phyloP scores from a whole-genome alignment of 2,888 invertebrate species.

The Amblyjoppa proteus region DNA sequence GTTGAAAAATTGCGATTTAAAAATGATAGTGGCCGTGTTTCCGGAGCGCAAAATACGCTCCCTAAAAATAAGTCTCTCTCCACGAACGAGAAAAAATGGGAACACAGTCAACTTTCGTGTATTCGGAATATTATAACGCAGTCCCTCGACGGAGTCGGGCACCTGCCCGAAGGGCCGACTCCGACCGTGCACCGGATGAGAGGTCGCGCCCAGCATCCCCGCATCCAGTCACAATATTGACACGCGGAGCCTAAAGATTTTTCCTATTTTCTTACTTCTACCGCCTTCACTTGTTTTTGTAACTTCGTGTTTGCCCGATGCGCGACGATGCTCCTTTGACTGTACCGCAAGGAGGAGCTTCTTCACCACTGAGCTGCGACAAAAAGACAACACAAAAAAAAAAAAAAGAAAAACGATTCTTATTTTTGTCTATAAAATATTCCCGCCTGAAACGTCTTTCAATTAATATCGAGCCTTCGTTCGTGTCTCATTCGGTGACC shows the following conservation, averaged over 20 bases:
- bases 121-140: constrained; percentile 15
- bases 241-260: constrained; percentile 80
- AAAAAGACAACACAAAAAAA: constrained; percentile 3
- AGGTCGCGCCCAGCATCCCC: constrained; percentile 60
- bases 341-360: constrained; percentile 67
- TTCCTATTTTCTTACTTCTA: constrained; percentile 73
- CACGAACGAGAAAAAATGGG: not conserved
- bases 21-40: no score
- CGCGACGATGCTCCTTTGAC: constrained; percentile 74
- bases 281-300: constrained; percentile 68
- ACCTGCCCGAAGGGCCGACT: constrained; percentile 47
- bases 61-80: not conserved
- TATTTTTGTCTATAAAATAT: constrained; percentile 6
- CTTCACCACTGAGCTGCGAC: not conserved
- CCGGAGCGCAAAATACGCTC: no score
- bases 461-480: not conserved
- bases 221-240: constrained; percentile 78
- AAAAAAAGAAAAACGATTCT: not conserved
- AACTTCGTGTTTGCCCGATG: constrained; percentile 52
- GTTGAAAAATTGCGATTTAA: no score
- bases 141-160: constrained; percentile 8
- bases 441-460: not conserved
- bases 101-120: not conserved
- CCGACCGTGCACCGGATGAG: constrained; percentile 38
- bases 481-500: not conserved